Base-by-base conservation (phyloP, 1,140 invertebrate genomes). In the Drosophila varians region DNA sequence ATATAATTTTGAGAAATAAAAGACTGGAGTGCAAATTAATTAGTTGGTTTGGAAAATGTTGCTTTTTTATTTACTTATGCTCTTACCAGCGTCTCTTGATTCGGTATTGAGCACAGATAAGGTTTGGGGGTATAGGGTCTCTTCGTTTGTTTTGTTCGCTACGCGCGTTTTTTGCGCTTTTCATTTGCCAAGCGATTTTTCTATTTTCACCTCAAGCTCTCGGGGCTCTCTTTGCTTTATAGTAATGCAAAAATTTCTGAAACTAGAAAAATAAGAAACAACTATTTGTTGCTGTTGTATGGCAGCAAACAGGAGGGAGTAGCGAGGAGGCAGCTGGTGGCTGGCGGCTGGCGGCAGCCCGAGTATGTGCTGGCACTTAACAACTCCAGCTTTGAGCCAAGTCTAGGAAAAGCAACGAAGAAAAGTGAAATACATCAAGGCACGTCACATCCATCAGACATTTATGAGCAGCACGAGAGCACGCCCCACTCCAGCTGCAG, bases 401-500 rank as follows among this genome's bases (percentile, higher is more conserved):
- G 64, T 66, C 64, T 68, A 66, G 64, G 64, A 68, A 68, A 68
- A 68, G 61, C 61, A 61, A 49, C 57, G 60, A 77, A 74, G 51
- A 84, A 80, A 84, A 86, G 80, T 84, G 80, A 84, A 84, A 84
- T 84, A 84, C 80, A 84, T 84, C 80, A 84, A 84, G 83, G 80
- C 80, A 84, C 76, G 80, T 84, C 80, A 84, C 80, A 84, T 86
- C 80, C 80, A 84, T 84, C 76, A 84, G 80, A 76, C 80, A 87
- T 86, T 73, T 84, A 84, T 84, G 80, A 84, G 76, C 80, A 80
- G 72, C 82, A 87, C 80, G 79, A 84, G 79, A 84, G 79, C 80
- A 84, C 79, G 76, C 79, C 80, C 76, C 76, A 74, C 56, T 58
- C 47, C 76, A 47, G 31, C 36, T 14, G 14, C 36, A 21, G 21